Evolutionary conservation across 2,888 invertebrate genomes (phyloP).

Genomic region (Apomyelois bistriatella): DNA sequence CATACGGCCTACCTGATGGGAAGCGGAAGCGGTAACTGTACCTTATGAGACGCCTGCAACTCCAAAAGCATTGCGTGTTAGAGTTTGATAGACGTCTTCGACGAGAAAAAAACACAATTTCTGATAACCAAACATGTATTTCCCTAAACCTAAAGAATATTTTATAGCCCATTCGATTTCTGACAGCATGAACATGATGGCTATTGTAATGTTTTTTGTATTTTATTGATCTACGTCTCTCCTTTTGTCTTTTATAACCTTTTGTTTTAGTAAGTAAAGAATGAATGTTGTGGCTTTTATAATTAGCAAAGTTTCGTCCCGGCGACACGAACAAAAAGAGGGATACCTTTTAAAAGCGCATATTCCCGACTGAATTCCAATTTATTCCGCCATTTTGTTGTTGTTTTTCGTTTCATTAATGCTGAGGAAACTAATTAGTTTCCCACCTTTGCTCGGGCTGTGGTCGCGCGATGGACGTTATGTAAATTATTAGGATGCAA

Average conservation of each 20-base stretch:
- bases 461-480: background rate
- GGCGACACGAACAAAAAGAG: background rate
- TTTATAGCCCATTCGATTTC: no score
- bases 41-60: no score
- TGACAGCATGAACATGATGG: no score
- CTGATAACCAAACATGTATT: no score
- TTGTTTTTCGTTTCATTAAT: background rate
- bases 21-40: no score
- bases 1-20: no score
- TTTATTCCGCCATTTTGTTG: background rate
- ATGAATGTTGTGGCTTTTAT: background rate
- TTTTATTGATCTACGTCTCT: background rate
- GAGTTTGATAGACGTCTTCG: no score
- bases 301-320: slow-evolving; percentile 2
- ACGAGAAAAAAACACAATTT: no score
- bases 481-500: background rate
- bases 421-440: background rate
- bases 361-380: background rate
- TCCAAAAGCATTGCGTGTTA: no score
- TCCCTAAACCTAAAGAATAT: no score
- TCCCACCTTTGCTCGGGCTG: background rate
- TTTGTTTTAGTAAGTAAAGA: background rate
- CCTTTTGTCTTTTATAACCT: no score
- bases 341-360: background rate
- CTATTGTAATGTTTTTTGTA: no score